These are phyloP conservation scores for Conger conger DNA, from an alignment of 2,113 vertebrate species.

Conservation along the genomic window DNA sequence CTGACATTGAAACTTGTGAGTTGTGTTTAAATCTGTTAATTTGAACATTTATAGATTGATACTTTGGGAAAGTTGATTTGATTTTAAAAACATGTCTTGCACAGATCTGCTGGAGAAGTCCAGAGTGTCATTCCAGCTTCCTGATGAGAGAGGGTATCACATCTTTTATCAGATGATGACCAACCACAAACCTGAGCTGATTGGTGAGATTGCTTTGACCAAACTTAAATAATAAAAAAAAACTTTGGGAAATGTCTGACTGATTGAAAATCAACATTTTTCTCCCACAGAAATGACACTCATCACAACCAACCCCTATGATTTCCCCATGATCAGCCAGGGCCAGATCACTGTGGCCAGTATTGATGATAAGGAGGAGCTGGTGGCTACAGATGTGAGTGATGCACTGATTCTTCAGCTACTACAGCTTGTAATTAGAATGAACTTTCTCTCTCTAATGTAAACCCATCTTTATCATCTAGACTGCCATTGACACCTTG, in stretches of 20 bases:
- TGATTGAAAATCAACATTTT: neutral
- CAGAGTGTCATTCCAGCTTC: constrained; percentile 23
- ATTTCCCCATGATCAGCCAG: constrained; percentile 34
- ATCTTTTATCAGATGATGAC: constrained; percentile 34
- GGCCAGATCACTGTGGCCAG: constrained; percentile 36
- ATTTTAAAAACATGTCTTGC: neutral
- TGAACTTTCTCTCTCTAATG: neutral
- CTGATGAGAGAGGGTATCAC: constrained; percentile 36
- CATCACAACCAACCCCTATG: constrained; percentile 39
- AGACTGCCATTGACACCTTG: constrained; percentile 68
- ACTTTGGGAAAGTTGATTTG: neutral
- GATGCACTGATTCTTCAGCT: neutral
- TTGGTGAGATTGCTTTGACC: constrained; percentile 14
- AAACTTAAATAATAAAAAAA: neutral
- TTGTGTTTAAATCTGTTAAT: neutral
- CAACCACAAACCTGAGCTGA: constrained; percentile 30
- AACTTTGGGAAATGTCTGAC: neutral
- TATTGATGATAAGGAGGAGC: constrained; percentile 34
- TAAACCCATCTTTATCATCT: neutral
- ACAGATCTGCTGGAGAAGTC: constrained; percentile 30
- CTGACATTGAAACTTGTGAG: constrained; percentile 43
- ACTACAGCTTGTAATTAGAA: neutral
- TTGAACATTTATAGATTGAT: neutral
- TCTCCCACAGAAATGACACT: constrained; percentile 29
- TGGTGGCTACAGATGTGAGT: constrained; percentile 40